Conservation (phyloP, 2,888 invertebrate species). For the Apoda limacodes region DNA sequence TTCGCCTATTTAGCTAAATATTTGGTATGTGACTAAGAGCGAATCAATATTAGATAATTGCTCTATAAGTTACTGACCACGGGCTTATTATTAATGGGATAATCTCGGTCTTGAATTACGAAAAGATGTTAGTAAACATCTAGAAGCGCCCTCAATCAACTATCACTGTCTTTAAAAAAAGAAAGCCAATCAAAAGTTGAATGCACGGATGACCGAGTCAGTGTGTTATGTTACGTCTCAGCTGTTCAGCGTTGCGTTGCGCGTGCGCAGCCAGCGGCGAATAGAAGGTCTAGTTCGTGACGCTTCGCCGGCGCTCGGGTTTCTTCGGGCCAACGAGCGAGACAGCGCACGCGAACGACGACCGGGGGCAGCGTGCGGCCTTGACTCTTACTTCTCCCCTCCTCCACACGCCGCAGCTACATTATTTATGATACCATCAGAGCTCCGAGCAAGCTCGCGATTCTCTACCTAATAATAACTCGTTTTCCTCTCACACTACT, state of each 20-base stretch:
- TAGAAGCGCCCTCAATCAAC: constrained; percentile 30
- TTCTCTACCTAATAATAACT: constrained; percentile 66
- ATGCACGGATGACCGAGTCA: constrained; percentile 71
- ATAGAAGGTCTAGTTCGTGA: constrained; percentile 66
- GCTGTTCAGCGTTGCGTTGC: constrained; percentile 63
- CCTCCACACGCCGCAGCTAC: constrained; percentile 38
- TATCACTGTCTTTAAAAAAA: constrained; percentile 42
- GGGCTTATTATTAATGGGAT: too few relatives aligned
- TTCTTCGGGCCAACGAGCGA: constrained; percentile 44
- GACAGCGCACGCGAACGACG: constrained; percentile 78
- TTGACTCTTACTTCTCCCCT: constrained; percentile 68
- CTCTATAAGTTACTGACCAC: too few relatives aligned
- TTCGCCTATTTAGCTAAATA: too few relatives aligned
- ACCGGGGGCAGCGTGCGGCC: constrained; percentile 81
- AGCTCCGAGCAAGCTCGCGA: constrained; percentile 60
- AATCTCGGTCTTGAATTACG: too few relatives aligned
- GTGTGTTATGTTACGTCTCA: constrained; percentile 69
- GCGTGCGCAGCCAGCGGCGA: constrained; percentile 50
- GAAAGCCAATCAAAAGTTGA: constrained; percentile 68
- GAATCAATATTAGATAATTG: too few relatives aligned
- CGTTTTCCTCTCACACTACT: constrained; percentile 65
- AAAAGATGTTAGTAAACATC: too few relatives aligned
- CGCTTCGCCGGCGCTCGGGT: constrained; percentile 42
- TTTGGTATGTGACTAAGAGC: too few relatives aligned
- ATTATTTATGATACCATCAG: constrained; percentile 69